phyloP scores from a whole-genome alignment of 2,797 vertebrate genomes.

The Phyllotis vaccarum region DNA sequence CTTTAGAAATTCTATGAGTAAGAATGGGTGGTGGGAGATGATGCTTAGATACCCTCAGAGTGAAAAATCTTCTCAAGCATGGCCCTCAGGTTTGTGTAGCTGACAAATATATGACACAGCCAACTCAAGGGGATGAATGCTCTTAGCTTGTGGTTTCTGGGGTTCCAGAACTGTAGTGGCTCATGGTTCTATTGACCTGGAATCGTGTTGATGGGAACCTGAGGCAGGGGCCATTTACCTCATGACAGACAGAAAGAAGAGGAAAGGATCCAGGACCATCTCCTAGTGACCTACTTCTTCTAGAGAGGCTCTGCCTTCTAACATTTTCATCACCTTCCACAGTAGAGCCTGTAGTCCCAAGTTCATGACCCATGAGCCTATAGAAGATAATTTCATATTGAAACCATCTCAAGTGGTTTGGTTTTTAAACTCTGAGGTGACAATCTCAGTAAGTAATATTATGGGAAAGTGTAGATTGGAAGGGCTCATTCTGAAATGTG shows the following conservation, averaged over 20 bases:
- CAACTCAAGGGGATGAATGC: no score
- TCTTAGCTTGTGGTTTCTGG: background rate
- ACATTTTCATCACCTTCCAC: background rate
- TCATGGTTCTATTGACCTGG: background rate
- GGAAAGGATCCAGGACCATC: no score
- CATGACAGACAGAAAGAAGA: background rate
- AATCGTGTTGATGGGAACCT: no score
- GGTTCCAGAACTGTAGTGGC: background rate
- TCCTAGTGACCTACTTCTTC: no score
- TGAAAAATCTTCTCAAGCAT: background rate
- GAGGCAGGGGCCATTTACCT: no score
- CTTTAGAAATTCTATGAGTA: background rate
- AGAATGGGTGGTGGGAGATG: no score
- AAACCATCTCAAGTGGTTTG: background rate
- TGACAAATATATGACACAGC: background rate
- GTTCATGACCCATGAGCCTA: no score
- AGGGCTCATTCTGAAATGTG: background rate
- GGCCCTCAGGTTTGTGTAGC: background rate
- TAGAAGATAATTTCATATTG: background rate
- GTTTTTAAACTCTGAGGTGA: background rate
- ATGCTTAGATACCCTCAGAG: background rate
- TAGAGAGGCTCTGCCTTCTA: background rate
- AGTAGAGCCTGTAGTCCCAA: background rate
- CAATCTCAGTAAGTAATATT: background rate
- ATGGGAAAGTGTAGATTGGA: background rate